Evolutionary conservation across 2,113 vertebrate species (phyloP), one percentile per base, ranked within the genome.

Genomic region (Ardeotis arabs): DNA sequence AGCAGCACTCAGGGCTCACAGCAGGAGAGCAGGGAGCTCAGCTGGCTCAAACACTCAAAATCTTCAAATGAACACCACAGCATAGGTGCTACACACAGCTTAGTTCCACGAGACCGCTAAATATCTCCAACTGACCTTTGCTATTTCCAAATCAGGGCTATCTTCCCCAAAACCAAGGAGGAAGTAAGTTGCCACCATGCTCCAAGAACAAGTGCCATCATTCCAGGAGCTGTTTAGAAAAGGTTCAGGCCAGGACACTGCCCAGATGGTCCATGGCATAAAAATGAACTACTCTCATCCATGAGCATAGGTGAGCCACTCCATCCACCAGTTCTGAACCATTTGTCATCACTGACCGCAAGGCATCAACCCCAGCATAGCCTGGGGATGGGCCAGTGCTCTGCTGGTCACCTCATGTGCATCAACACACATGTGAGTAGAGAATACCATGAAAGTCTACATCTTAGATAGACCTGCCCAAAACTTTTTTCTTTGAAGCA

Each of bases 321-420:
- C 44, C 47, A 19, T 15, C 23, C 5, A 4, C 13, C 5, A 11
- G 2, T 24, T 35, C 4, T 1, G 0, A 24, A 21, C 9, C 39
- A 1, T 11, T 22, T 60, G 28, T 24, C 64, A 25, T 18, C 3
- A 0, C 1, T 50, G 60, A n/a, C 33, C 29, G 4, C 1, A 0
- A 25, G 15, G 4, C 62, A 66, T 10, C 31, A 24, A 3, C 19
- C 31, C 4, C 10, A 37, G 33, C 6, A 2, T 2, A 64, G 37
- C 18, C 62, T 21, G 31, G 33, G 63, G 24, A 20, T 21, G 55
- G 67, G 18, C 1, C 35, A 62, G 21, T 4, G 59, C 49, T 75
- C 80, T 81, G 69, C n/a, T 44, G 52, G 21, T 31, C 45, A 17
- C n/a, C 29, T 83, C 53, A 33, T 4, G 1, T 5, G 7, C 47